A percentile compares a stretch with the other conserved stretches of the same genome.
phyloP scores from a whole-genome alignment of 2,888 invertebrate species.

The Smittia aterrima region DNA sequence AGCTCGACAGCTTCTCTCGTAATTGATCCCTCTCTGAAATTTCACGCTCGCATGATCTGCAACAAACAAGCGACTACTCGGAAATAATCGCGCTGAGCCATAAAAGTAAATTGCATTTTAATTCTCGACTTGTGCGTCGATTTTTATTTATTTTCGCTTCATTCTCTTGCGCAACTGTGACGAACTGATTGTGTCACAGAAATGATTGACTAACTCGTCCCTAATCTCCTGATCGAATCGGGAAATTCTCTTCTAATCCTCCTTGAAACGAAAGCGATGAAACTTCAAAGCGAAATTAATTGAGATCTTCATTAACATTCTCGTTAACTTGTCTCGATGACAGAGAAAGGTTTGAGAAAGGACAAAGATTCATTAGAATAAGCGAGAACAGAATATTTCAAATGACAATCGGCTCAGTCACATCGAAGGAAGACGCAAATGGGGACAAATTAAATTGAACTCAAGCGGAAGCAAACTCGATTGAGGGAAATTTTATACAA shows the following conservation, averaged over 20 bases:
- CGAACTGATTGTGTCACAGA: constrained; percentile 39
- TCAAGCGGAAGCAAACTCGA: constrained; percentile 32
- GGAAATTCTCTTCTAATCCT: not conserved
- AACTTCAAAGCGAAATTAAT: constrained; percentile 15
- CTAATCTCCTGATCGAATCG: not conserved
- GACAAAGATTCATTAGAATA: too few species aligned
- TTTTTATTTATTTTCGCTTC: constrained; percentile 26
- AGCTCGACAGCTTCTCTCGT: constrained; percentile 17
- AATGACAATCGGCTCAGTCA: too few species aligned
- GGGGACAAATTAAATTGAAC: too few species aligned
- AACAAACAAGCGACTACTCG: not conserved
- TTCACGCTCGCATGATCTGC: constrained; percentile 20
- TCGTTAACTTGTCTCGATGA: not conserved
- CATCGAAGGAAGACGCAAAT: too few species aligned
- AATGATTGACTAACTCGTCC: constrained; percentile 26
- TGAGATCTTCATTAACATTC: not conserved
- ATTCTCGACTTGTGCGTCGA: constrained; percentile 18
- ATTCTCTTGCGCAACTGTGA: constrained; percentile 15
- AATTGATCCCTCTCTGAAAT: constrained; percentile 27
- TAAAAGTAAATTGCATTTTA: constrained; percentile 40
- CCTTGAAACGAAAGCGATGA: not conserved
- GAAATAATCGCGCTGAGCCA: constrained; percentile 17
- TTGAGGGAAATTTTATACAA: not conserved
- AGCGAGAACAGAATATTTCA: too few species aligned
- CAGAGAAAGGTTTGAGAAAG: constrained; percentile 24